Base-by-base conservation (phyloP, 2,113 vertebrate genomes). In the Oceanites oceanicus region DNA sequence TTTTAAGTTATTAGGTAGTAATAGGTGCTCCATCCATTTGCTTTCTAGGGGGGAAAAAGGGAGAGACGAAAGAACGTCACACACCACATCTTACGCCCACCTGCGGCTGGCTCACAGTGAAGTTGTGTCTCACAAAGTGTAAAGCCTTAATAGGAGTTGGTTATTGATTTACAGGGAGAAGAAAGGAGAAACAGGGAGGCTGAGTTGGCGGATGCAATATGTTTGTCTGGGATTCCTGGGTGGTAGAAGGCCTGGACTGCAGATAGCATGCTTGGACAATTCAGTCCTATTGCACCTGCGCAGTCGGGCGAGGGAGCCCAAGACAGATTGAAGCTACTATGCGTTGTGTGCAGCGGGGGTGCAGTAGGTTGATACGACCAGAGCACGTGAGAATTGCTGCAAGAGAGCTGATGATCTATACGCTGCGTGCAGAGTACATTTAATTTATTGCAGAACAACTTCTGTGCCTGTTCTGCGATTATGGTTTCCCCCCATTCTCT, bases 361-460 rank as follows among this genome's bases (percentile, higher is more conserved):
- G 30, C 53, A 29, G 1, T 6, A 45, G 42, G 19, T 53, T n/a
- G 77, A 9, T 15, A 4, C 3, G 15, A 53, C 22, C 18, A 26
- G 47, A 45, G 29, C 53, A 10, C 1, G 17, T 16, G 36, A 21
- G 47, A n/a, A 22, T 6, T 68, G 7, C 49, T 40, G 29, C 29
- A 7, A 13, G 55, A 84, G 72, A 45, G 36, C n/a, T 27, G 59
- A 5, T 32, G 19, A 10, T 44, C 45, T 72, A 22, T n/a, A 12
- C 6, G 1, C 14, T 63, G 15, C 8, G 6, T 62, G 23, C 3
- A 4, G 20, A 67, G 11, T 32, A 12, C 0, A 0, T 26, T 29
- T 49, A 36, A 40, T 63, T 58, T 58, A 14, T 25, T 52, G 47
- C 32, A 49, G n/a, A 36, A 61, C 49, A 36, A 61, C 49, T 72